Evolutionary conservation across 2,888 invertebrate species (phyloP), one percentile per base, ranked within the genome.

Genomic region (Drosophila cracens): DNA sequence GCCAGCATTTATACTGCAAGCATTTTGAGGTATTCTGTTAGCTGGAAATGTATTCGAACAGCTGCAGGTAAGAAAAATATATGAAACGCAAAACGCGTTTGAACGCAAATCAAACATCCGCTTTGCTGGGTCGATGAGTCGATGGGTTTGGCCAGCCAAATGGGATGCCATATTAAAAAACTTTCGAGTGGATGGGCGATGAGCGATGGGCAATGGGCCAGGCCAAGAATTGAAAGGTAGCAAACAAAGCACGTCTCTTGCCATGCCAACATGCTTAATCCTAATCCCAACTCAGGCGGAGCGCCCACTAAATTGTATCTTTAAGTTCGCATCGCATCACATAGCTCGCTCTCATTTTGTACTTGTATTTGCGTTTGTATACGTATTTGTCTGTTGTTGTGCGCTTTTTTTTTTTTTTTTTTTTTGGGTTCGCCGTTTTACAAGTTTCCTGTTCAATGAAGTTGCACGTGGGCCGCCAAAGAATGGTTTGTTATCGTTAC

Each of bases 381-480:
- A 18, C 64, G 49, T 57, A 25, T 53, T 38, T 58, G 27, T 34
- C 18, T 54, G 36, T 60, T 61, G 61, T 40, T 48, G 29, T 61
- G 13, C 3, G 31, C 56, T n/a, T 25, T 25, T 25, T 25, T 25
- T 25, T 25, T 25, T 59, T 63, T 25, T 56, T 63, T 61, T 56
- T 52, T 56, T 60, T 68, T 53, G 53, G 69, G 66, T 43, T 58
- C 52, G 52, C 61, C 73, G 60, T 77, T 87, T 87, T 87, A 87
- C 77, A 88, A 87, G 85, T 79, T 83, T 83, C 85, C 88, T 83
- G 83, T 85, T 87, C 82, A 87, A 87, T 85, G 88, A 77, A 85
- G 82, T 77, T 82, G 87, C 80, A 78, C 87, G 83, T 82, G 74
- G 86, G 49, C 66, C 61, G 38, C 70, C 65, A 56, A 72, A 49